Evolutionary conservation across 2,797 vertebrate genomes (phyloP).

Genomic region (Oreortyx pictus): DNA sequence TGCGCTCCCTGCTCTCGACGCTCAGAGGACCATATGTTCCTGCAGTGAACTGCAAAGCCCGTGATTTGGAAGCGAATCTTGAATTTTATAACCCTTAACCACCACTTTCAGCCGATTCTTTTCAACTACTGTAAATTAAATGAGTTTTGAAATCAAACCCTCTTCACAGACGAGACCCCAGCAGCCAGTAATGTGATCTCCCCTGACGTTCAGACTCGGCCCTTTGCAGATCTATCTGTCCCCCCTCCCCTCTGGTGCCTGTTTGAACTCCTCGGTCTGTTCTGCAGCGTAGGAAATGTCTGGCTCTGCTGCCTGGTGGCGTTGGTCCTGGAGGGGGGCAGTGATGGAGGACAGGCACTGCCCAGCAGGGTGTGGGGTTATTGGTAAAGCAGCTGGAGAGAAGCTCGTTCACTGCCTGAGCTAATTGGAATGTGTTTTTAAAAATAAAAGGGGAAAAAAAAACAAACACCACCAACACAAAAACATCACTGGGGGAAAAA

Average conservation of each 20-base stretch:
- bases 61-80: neutral
- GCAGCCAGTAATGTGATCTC: neutral
- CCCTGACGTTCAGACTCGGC: neutral
- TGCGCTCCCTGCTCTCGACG: neutral
- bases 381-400: conserved; percentile 20
- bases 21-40: conserved; percentile 59
- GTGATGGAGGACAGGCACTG: neutral
- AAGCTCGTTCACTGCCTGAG: neutral
- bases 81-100: conserved; percentile 19
- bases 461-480: neutral
- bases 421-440: conserved; percentile 9
- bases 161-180: neutral
- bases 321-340: conserved; percentile 5
- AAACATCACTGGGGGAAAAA: neutral
- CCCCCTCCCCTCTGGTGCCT: neutral
- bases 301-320: neutral
- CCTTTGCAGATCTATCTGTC: neutral
- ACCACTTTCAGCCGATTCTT: conserved; percentile 1
- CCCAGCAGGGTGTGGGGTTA: conserved; percentile 53
- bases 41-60: conserved; percentile 47
- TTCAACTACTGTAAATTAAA: neutral
- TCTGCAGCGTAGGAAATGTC: neutral
- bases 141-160: neutral
- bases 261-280: neutral
- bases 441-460: neutral